Evolutionary conservation across 2,113 vertebrate genomes (phyloP).

Genomic region (Cricetomys ansorgei): DNA sequence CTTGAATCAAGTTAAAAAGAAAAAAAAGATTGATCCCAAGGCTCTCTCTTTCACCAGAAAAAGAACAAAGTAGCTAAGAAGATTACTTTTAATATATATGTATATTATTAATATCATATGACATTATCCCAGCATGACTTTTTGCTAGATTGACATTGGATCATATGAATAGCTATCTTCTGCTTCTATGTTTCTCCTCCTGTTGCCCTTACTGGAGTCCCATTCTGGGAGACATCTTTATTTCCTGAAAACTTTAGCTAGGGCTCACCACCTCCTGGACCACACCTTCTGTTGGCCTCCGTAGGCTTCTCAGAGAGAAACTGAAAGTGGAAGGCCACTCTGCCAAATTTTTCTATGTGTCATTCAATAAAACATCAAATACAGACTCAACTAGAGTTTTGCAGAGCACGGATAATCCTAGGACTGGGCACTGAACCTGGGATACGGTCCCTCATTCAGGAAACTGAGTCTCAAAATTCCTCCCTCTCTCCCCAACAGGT

Average conservation of each 20-base stretch:
- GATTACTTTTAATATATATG: neutral
- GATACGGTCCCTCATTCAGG: neutral
- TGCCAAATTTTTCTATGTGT: neutral
- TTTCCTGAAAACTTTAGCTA: neutral
- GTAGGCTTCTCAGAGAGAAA: neutral
- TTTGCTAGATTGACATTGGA: neutral
- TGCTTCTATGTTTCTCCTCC: neutral
- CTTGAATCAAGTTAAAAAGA: neutral
- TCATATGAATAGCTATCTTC: neutral
- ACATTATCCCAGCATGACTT: constrained; percentile 11
- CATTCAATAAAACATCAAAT: constrained; percentile 18
- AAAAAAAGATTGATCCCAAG: neutral
- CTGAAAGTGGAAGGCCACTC: neutral
- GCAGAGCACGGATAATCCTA: neutral
- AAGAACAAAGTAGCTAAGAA: constrained; percentile 2
- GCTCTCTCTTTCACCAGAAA: neutral
- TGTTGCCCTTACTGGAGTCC: neutral
- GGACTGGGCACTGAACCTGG: neutral
- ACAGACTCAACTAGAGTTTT: neutral
- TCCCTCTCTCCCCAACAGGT: neutral
- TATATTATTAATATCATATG: neutral
- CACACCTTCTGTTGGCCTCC: neutral
- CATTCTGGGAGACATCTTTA: neutral
- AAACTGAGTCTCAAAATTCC: neutral
- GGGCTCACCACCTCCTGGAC: neutral